phyloP scores from a whole-genome alignment of 2,888 invertebrate genomes.

The Drosophila neoperkinsi region DNA sequence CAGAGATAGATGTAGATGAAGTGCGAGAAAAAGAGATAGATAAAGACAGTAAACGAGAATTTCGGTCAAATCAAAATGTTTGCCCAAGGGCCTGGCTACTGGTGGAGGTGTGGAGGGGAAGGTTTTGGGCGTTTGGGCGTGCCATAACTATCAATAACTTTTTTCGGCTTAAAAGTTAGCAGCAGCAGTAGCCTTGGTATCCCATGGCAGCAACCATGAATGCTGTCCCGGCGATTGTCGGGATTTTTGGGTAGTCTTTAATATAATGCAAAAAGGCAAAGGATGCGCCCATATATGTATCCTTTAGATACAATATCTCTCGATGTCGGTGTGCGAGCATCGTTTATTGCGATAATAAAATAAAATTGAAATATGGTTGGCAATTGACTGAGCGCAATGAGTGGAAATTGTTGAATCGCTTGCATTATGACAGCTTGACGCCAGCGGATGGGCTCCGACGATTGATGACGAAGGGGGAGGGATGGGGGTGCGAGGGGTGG shows the following conservation, averaged over 20 bases:
- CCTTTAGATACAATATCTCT: conserved; percentile 32
- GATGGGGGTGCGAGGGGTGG: background rate
- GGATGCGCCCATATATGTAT: conserved; percentile 57
- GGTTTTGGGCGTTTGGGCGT: conserved; percentile 53
- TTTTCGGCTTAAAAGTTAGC: conserved; percentile 52
- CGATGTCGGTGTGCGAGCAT: conserved; percentile 20
- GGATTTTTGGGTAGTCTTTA: conserved; percentile 40
- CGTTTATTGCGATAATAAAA: conserved; percentile 71
- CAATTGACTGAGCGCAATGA: conserved; percentile 77
- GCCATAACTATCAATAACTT: conserved; percentile 74
- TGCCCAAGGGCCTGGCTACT: conserved; percentile 25
- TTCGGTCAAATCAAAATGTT: conserved; percentile 72
- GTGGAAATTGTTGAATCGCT: conserved; percentile 73
- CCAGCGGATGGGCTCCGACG: conserved; percentile 12
- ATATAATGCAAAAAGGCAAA: conserved; percentile 56
- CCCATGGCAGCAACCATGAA: conserved; percentile 38
- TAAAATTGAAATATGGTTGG: conserved; percentile 79
- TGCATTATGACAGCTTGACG: conserved; percentile 56
- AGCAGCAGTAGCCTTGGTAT: conserved; percentile 2
- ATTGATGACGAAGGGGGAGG: too few relatives aligned
- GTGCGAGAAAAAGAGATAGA: background rate
- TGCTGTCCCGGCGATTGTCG: conserved; percentile 19
- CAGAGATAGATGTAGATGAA: background rate
- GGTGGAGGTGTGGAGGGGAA: background rate
- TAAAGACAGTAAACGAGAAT: conserved; percentile 9